Percentiles rank a stretch among this genome's conserved stretches.
Evolutionary conservation across 1,140 invertebrate genomes (phyloP).

Genomic region (Atta cephalotes): DNA sequence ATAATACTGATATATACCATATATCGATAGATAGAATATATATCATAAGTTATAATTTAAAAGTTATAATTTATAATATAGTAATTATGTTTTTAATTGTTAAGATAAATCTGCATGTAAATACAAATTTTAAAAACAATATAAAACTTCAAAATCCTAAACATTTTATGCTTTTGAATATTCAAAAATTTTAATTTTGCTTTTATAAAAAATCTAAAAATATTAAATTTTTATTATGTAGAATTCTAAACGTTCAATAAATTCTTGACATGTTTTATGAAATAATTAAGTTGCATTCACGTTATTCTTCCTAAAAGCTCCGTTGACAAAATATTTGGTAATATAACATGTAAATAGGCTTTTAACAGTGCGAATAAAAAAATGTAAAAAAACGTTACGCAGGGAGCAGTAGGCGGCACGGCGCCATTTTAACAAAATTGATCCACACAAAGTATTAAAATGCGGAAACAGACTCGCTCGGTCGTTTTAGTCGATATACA

Average conservation of each 20-base stretch:
- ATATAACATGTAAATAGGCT: slow-evolving; percentile 50
- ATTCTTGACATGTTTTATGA: slow-evolving; percentile 23
- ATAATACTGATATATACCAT: background rate
- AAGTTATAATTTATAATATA: background rate
- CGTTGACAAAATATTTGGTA: slow-evolving; percentile 45
- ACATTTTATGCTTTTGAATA: background rate
- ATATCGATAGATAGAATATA: background rate
- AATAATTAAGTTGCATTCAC: slow-evolving; percentile 40
- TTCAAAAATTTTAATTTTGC: background rate
- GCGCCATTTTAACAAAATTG: slow-evolving; percentile 55
- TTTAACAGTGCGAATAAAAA: slow-evolving; percentile 44
- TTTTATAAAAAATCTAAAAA: slow-evolving; percentile 14
- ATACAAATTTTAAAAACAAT: background rate
- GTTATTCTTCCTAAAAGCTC: slow-evolving; percentile 34
- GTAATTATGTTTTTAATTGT: background rate
- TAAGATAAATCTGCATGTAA: background rate
- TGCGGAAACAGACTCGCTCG: slow-evolving; percentile 53
- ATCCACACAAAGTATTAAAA: slow-evolving; percentile 57
- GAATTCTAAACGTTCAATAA: slow-evolving; percentile 23
- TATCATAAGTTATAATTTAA: background rate
- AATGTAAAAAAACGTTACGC: slow-evolving; percentile 34
- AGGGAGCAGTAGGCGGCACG: background rate
- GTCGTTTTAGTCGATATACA: slow-evolving; percentile 44
- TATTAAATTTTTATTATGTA: slow-evolving; percentile 1
- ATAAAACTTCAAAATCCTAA: background rate